Conservation (phyloP, 2,797 vertebrate genomes). For the Sebastes hopkinsi region DNA sequence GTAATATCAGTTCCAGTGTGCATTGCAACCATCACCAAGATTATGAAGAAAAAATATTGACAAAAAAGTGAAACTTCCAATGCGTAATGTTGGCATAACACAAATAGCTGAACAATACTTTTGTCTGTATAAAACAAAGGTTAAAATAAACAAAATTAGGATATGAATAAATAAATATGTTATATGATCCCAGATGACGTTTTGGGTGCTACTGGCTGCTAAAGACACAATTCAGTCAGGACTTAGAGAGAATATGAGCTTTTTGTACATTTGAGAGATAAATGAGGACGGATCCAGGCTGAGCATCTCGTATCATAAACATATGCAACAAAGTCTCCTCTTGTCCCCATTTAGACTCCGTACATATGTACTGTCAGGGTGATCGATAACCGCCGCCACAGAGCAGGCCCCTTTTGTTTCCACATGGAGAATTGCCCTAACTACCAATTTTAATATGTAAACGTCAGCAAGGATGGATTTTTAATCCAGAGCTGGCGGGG, state of each 20-base stretch:
- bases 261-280: background rate
- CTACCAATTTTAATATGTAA: slow-evolving; percentile 78
- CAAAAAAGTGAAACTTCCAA: background rate
- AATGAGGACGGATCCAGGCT: background rate
- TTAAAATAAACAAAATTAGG: background rate
- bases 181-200: background rate
- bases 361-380: slow-evolving; percentile 56
- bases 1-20: background rate
- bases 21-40: background rate
- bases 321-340: slow-evolving; percentile 13
- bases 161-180: background rate
- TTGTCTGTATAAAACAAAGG: background rate
- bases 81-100: background rate
- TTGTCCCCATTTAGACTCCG: slow-evolving; percentile 30
- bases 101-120: background rate
- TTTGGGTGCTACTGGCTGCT: background rate
- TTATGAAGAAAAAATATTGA: background rate
- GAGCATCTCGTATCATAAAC: background rate
- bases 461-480: slow-evolving; percentile 77
- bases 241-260: background rate
- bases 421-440: slow-evolving; percentile 68
- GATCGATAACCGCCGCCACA: slow-evolving; percentile 61
- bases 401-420: slow-evolving; percentile 68
- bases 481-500: slow-evolving; percentile 74
- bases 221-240: background rate